Evolutionary conservation across 2,888 invertebrate genomes (phyloP).

Genomic region (Aphidius colemani): DNA sequence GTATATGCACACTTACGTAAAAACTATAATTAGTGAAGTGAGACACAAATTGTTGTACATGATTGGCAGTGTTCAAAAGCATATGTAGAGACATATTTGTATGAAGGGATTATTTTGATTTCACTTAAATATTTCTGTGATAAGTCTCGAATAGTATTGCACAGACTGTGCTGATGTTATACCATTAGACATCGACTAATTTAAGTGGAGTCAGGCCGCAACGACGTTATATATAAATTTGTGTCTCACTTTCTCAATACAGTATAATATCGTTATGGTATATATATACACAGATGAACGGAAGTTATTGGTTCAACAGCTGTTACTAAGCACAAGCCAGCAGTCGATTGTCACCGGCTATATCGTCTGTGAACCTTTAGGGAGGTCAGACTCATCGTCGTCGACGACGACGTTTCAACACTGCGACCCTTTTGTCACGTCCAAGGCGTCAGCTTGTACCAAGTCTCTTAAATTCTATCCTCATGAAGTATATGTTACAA

Average conservation of each 20-base stretch:
- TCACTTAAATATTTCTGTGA: slow-evolving; percentile 5
- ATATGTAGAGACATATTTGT: not conserved
- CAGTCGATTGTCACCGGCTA: slow-evolving; percentile 57
- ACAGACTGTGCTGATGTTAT: slow-evolving; percentile 19
- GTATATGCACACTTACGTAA: not conserved
- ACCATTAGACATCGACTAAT: slow-evolving; percentile 27
- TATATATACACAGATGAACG: slow-evolving; percentile 29
- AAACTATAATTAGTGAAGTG: too few relatives aligned
- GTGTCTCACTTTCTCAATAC: slow-evolving; percentile 19
- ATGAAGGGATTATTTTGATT: slow-evolving; percentile 1
- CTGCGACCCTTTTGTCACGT: slow-evolving; percentile 38
- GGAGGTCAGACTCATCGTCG: slow-evolving; percentile 57
- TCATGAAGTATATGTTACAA: slow-evolving; percentile 47
- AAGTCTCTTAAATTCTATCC: slow-evolving; percentile 57
- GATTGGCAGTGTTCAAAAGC: not conserved
- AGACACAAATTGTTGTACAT: too few relatives aligned
- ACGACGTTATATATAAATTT: slow-evolving; percentile 26
- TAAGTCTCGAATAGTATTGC: slow-evolving; percentile 22
- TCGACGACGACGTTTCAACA: not conserved
- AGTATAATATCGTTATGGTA: slow-evolving; percentile 5
- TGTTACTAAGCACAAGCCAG: slow-evolving; percentile 48
- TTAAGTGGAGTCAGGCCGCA: slow-evolving; percentile 15
- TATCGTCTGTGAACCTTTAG: slow-evolving; percentile 37
- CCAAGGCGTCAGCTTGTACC: slow-evolving; percentile 58
- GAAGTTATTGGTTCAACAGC: slow-evolving; percentile 59